These are phyloP conservation scores for Centropus bengalensis DNA, from an alignment of 2,113 vertebrate genomes.

Conservation along the genomic window DNA sequence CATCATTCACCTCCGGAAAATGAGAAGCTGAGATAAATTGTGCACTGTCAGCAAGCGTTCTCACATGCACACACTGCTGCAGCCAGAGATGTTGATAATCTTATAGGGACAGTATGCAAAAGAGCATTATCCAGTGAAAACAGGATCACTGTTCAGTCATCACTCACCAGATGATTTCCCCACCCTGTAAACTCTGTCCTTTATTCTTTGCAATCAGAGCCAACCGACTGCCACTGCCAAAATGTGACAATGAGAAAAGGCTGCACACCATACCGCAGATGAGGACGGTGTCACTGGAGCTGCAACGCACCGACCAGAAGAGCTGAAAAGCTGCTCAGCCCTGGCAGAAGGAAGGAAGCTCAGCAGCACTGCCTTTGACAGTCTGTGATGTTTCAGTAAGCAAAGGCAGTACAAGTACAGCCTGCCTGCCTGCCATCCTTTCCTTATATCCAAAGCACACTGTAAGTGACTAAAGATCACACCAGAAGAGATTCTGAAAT, in stretches of 20 bases:
- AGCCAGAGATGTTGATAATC: background rate
- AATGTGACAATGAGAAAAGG: background rate
- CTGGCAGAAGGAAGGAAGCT: background rate
- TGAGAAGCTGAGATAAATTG: background rate
- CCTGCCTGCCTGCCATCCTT: background rate
- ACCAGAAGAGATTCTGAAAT: background rate
- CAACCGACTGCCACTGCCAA: background rate
- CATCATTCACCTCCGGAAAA: background rate
- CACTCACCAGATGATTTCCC: background rate
- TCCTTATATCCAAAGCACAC: background rate
- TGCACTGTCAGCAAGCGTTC: background rate
- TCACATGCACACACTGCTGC: rapidly evolving
- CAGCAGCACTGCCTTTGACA: rapidly evolving
- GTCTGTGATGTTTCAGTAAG: background rate
- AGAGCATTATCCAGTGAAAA: background rate
- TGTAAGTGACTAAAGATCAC: rapidly evolving
- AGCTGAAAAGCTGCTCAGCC: background rate
- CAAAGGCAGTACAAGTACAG: background rate
- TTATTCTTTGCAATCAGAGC: background rate
- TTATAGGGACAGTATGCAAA: background rate
- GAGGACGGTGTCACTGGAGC: background rate
- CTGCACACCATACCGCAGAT: rapidly evolving
- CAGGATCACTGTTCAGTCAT: background rate
- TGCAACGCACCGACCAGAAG: background rate
- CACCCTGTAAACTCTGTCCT: background rate